Evolutionary conservation across 2,113 vertebrate genomes (phyloP), one percentile per base, ranked within the genome.

Genomic region (Heliornis fulica): DNA sequence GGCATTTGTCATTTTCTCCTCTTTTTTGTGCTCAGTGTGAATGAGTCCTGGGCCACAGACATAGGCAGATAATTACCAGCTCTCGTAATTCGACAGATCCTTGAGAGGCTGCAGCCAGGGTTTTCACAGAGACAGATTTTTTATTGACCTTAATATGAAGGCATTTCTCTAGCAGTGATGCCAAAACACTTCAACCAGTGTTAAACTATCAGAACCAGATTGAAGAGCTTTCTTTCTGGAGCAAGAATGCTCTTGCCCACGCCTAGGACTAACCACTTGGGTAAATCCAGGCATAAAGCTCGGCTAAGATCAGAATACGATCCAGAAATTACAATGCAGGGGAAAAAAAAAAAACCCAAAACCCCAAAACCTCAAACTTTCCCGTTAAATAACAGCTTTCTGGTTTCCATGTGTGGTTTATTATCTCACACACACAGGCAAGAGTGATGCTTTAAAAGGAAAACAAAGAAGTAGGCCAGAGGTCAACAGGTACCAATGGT

Each of bases 31-130:
- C 48, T 72, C 36, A 31, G 69, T 13, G 69, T 34, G 65, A 87
- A 1, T 9, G 74, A 89, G 70, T 77, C 63, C 45, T 0, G 0
- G 28, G 70, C 34, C 89, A 84, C 69, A 89, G 83, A 66, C 12
- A 10, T 1, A 77, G 32, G 66, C 75, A 93, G 82, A 57, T 61
- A 79, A 95, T 69, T 57, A 89, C 48, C 66, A 90, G 84, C 13
- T 90, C 89, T 96, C 38, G 5, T 34, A 91, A 94, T 28, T 85
- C 84, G 93, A 9, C 54, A 70, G 41, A 22, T 85, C 29, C 78
- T 90, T 26, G 25, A 79, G 53, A 65, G 63, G 43, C 57, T 76
- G n/a, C 3, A 18, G 70, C 46, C n/a, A 13, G 40, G 21, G 41
- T 40, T 79, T 26, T 7, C 4, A 2, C 15, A 90, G 17, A 90